Evolutionary conservation across 2,797 vertebrate species (phyloP), one percentile per base, ranked within the genome.

Genomic region (Eulemur albifrons): DNA sequence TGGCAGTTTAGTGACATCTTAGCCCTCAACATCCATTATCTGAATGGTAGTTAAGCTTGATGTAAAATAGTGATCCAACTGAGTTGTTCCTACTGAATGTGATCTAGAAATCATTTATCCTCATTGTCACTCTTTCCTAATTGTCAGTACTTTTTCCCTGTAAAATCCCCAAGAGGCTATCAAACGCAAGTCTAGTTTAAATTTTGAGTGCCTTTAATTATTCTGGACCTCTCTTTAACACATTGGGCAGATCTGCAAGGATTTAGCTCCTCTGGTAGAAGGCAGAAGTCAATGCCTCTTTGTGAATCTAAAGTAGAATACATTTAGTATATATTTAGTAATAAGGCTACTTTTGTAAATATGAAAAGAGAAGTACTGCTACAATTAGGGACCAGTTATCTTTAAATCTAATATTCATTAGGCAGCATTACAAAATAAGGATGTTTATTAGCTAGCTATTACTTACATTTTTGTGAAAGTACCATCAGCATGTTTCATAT

Each of bases 401-500:
- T 88, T 94, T 59, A 96, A 97, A 94, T 76, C 63, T 1, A 5
- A 82, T 88, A 94, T 23, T 91, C 70, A 90, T 45, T 21, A 70
- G 35, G 15, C 32, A 93, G 43, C 14, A 5, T 93, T 95, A 96
- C 5, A 96, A 77, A 38, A 65, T 38, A 67, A 97, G 61, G 27
- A 89, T 82, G 2, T 95, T 98, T 97, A 77, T 88, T 97, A 84
- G 67, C 88, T 90, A 80, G 73, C 87, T 93, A 80, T 38, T 86
- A 77, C 21, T 80, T 91, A 90, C 7, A 81, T 83, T 96, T 98
- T 97, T 96, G 95, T 95, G 86, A 95, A 96, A 85, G 8, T 59
- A 97, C 85, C 88, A 97, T 94, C 91, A 81, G 63, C 21, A 61
- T 96, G 90, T 93, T 97, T 98, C 96, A 95, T 97, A 50, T 30